Conservation (phyloP, 2,888 invertebrate genomes). For the Aleiodes testaceus region DNA sequence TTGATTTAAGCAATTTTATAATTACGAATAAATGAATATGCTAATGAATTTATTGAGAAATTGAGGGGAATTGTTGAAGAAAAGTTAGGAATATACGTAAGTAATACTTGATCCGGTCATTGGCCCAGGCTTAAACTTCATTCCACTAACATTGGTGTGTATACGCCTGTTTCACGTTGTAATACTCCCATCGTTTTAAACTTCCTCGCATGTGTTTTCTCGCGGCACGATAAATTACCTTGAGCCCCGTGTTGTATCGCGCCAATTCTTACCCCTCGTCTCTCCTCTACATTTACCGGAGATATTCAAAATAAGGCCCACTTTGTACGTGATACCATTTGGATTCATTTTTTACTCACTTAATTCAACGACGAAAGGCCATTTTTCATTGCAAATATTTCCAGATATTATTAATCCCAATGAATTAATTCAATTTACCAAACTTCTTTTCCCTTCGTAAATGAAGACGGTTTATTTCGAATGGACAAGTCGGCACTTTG, state of each 20-base stretch:
- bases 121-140: conserved; percentile 34
- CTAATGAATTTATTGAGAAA: conserved; percentile 19
- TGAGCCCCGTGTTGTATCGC: conserved; percentile 50
- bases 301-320: conserved; percentile 28
- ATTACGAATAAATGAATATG: conserved; percentile 27
- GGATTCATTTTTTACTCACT: conserved; percentile 31
- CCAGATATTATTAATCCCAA: not conserved
- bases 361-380: conserved; percentile 21
- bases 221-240: conserved; percentile 57
- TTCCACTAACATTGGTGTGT: conserved; percentile 19
- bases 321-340: conserved; percentile 26
- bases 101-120: conserved; percentile 42
- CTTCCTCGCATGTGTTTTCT: conserved; percentile 44
- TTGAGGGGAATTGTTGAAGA: conserved; percentile 13
- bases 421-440: conserved; percentile 19
- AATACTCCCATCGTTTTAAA: conserved; percentile 31
- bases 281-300: conserved; percentile 15
- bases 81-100: conserved; percentile 36
- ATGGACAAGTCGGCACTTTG: conserved; percentile 45
- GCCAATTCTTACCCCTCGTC: conserved; percentile 45
- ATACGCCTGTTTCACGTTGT: conserved; percentile 28
- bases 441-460: conserved; percentile 34
- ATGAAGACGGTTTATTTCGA: conserved; percentile 52
- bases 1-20: conserved; percentile 18
- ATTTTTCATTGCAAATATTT: conserved; percentile 4